Evolutionary conservation across 2,888 invertebrate genomes (phyloP).

Genomic region (Perdita meconis): DNA sequence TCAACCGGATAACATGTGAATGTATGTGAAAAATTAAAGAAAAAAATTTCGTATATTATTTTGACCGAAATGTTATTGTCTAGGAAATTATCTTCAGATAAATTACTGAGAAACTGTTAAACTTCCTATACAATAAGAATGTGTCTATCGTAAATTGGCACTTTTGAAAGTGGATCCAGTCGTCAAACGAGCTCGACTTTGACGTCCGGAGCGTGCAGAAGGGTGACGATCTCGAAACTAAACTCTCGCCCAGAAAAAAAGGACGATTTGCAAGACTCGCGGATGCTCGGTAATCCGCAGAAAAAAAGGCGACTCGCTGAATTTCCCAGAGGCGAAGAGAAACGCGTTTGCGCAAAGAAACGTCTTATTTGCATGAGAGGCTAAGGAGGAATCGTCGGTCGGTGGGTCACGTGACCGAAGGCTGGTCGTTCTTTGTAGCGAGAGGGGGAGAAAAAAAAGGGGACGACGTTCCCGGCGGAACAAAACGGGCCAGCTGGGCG

Average conservation of each 20-base stretch:
- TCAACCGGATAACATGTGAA: no score
- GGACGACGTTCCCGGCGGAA: constrained; percentile 1
- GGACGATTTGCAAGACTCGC: background rate
- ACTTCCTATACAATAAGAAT: no score
- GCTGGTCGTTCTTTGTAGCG: constrained; percentile 7
- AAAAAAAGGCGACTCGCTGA: background rate
- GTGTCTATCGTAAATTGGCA: no score
- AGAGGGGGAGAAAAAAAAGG: constrained; percentile 10
- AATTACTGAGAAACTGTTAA: no score
- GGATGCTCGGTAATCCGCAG: background rate
- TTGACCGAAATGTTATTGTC: no score
- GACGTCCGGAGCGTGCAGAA: no score
- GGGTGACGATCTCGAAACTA: no score
- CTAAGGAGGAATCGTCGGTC: constrained; percentile 28
- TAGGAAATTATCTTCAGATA: no score
- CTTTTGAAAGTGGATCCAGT: no score
- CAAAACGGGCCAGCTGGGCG: constrained; percentile 2
- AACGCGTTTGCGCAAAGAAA: background rate
- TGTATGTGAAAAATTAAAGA: no score
- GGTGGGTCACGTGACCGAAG: constrained; percentile 11
- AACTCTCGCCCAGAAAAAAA: background rate
- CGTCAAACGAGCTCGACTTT: no score
- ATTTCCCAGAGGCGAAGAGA: background rate
- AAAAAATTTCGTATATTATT: no score
- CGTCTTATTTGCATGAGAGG: constrained; percentile 28